A percentile compares a stretch with the other conserved stretches of the same genome.
These are phyloP conservation scores for Neomicropteryx cornuta DNA, from an alignment of 1,140 invertebrate genomes.

Conservation along the genomic window DNA sequence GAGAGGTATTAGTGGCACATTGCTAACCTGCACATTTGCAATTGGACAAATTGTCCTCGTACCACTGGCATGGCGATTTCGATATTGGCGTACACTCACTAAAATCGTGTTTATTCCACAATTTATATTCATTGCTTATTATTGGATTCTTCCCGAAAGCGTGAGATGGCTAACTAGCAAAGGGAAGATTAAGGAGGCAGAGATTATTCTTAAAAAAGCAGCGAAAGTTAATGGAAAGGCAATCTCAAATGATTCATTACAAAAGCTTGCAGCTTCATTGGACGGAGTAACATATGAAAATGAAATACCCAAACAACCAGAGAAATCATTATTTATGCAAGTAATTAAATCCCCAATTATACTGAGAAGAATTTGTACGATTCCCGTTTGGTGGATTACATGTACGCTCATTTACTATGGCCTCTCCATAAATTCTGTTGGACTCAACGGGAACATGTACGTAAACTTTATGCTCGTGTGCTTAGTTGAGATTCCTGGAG, in stretches of 20 bases:
- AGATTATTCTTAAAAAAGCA: conserved; percentile 46
- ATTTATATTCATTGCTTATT: conserved; percentile 51
- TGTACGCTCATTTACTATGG: conserved; percentile 65
- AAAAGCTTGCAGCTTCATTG: no score
- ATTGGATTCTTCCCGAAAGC: conserved; percentile 55
- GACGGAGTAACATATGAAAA: no score
- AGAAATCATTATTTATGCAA: conserved; percentile 24
- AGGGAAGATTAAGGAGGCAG: conserved; percentile 50
- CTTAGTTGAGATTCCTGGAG: conserved; percentile 52
- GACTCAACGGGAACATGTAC: conserved; percentile 50
- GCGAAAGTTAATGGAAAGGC: conserved; percentile 52
- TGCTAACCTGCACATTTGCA: conserved; percentile 53
- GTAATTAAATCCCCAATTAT: conserved; percentile 40
- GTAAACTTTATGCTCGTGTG: conserved; percentile 49
- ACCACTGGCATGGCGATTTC: conserved; percentile 52
- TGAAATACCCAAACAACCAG: no score
- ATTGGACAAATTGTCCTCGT: conserved; percentile 58
- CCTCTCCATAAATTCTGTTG: conserved; percentile 58
- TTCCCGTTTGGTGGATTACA: conserved; percentile 53
- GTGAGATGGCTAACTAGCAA: conserved; percentile 65
- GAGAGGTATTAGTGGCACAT: conserved; percentile 58
- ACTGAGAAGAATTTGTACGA: conserved; percentile 43
- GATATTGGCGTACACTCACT: conserved; percentile 60
- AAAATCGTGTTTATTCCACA: conserved; percentile 57
- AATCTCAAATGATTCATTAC: conserved; percentile 42